Evolutionary conservation across 2,113 vertebrate genomes (phyloP), one percentile per base, ranked within the genome.

Genomic region (Telmatochromis brachygnathus): DNA sequence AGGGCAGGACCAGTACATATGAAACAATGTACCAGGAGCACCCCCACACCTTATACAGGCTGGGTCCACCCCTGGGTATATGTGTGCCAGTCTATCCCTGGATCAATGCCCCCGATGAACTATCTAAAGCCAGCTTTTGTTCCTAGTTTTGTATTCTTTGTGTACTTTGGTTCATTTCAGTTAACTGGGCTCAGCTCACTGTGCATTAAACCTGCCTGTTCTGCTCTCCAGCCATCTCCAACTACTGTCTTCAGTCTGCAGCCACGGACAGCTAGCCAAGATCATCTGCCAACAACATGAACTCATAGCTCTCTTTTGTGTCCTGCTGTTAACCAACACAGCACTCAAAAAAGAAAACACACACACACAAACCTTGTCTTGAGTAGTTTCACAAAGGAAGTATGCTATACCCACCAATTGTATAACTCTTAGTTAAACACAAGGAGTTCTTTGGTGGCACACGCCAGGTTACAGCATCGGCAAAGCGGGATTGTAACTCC

Each of bases 391-490:
- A 77, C 42, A 77, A 12, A 19, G 9, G 15, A 77, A 49, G 4
- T 49, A 26, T 30, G 0, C 10, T 30, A n/a, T n/a, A 30, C 73
- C 45, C 10, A 77, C 15, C 15, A 77, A 77, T 19, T 26, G 1
- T 30, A 30, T 8, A 17, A 75, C 21, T 73, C 5, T 73, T 15
- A 73, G 68, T 45, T 73, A 73, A 26, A 15, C 68, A 26, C 13
- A 26, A 73, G 5, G 68, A 42, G n/a, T 73, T 13, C 65, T 26
- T 45, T 26, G 37, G 68, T 26, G 37, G 37, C 65, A 15, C 65
- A 70, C n/a, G 0, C 2, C 65, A 15, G 0, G 5, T 70, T 26
- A 42, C 23, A 45, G 68, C 68, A 73, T 28, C 0, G 1, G 5
- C 23, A 45, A 45, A 2, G 39, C 0, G 7, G 3, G 37, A 73